These are phyloP conservation scores for Neodon shergylaensis DNA, from an alignment of 2,113 vertebrate species.

Conservation along the genomic window DNA sequence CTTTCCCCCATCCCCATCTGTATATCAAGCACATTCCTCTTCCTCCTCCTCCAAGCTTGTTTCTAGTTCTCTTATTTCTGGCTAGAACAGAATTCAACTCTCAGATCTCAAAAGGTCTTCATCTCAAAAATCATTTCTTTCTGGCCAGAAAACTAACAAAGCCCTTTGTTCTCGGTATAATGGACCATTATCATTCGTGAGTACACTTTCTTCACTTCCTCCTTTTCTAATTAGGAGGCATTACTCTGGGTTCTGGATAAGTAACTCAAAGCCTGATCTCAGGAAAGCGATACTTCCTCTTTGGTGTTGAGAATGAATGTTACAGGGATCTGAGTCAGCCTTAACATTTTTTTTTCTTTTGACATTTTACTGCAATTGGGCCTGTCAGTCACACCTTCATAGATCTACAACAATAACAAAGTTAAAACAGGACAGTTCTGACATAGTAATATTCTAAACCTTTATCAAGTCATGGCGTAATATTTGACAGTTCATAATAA, in stretches of 20 bases:
- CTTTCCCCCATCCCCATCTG: neutral
- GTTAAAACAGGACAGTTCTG: slow-evolving; percentile 3
- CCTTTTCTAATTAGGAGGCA: too few species aligned
- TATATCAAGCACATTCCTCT: neutral
- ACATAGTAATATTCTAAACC: neutral
- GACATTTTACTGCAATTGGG: neutral
- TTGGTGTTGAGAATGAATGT: neutral
- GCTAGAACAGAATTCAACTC: neutral
- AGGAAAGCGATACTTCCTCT: neutral
- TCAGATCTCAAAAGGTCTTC: neutral
- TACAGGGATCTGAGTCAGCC: neutral
- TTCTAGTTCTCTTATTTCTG: neutral
- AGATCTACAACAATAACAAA: neutral
- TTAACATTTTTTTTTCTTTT: too few species aligned
- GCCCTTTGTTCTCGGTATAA: neutral
- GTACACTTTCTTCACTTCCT: neutral
- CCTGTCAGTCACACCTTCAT: neutral
- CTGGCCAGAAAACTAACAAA: neutral
- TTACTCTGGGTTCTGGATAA: neutral
- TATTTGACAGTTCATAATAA: slow-evolving; percentile 5
- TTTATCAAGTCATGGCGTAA: slow-evolving; percentile 32
- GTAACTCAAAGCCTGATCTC: neutral
- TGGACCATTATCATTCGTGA: neutral
- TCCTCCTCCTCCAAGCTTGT: neutral
- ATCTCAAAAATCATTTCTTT: slow-evolving; percentile 14